Percentiles rank a stretch among this genome's conserved stretches.
Evolutionary conservation across 2,797 vertebrate species (phyloP).

Genomic region (Novumbra hubbsi): DNA sequence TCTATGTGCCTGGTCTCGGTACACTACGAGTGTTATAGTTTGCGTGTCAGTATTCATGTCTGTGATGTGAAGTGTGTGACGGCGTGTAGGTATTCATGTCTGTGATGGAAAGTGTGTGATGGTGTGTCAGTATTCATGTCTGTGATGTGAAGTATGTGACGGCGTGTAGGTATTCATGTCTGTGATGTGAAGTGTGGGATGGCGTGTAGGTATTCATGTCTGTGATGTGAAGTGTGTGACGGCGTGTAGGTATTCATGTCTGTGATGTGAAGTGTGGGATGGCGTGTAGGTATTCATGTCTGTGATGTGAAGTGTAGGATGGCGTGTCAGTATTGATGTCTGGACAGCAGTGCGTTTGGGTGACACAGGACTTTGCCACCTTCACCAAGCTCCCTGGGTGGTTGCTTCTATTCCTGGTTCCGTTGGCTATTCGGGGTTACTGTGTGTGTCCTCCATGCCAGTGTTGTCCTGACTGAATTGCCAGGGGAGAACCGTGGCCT

Average conservation of each 20-base stretch:
- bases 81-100: not conserved
- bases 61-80: not conserved
- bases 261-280: not conserved
- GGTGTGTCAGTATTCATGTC: not conserved
- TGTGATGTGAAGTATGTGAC: conserved; percentile 1
- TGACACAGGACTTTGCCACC: not conserved
- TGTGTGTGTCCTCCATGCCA: not conserved
- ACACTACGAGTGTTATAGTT: not conserved
- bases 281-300: not conserved
- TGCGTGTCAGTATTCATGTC: no score
- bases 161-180: not conserved
- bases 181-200: not conserved
- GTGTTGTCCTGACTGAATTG: not conserved
- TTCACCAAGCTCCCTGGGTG: not conserved
- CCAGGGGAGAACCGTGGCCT: not conserved
- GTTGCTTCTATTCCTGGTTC: conserved; percentile 1
- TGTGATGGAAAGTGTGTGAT: not conserved
- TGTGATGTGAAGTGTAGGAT: not conserved
- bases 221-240: not conserved
- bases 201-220: not conserved
- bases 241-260: not conserved
- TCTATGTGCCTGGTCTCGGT: not conserved
- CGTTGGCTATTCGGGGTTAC: not conserved
- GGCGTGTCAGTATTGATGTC: not conserved
- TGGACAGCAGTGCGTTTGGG: not conserved